A percentile compares a stretch with the other conserved stretches of the same genome.
Conservation (phyloP, 2,113 vertebrate genomes). For the Brachypteracias leptosomus region DNA sequence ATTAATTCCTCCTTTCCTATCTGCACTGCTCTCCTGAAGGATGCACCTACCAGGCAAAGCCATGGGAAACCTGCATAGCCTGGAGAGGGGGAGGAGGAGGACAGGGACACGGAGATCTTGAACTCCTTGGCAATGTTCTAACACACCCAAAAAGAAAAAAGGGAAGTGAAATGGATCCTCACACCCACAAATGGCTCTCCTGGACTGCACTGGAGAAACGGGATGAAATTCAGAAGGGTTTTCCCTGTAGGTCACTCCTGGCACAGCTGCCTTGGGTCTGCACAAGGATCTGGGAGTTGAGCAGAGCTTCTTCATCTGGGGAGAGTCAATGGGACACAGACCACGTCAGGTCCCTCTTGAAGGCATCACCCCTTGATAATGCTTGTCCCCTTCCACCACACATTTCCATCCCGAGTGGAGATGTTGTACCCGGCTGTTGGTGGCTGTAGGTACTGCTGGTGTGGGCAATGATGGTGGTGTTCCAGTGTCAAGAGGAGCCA, state of each 20-base stretch:
- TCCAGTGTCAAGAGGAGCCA: neutral
- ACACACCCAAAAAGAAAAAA: neutral
- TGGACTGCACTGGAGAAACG: neutral
- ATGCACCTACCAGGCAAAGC: neutral
- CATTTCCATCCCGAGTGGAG: neutral
- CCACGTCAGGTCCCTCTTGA: neutral
- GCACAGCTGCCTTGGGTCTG: neutral
- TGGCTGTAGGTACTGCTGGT: neutral
- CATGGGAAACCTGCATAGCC: neutral
- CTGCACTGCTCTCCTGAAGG: neutral
- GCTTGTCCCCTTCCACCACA: neutral
- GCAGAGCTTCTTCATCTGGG: neutral
- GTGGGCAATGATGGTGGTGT: fast-evolving
- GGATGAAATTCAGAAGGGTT: neutral
- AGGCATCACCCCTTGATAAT: neutral
- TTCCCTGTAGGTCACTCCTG: neutral
- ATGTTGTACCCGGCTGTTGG: fast-evolving
- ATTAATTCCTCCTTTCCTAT: neutral
- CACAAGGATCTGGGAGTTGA: neutral
- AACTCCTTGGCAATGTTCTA: neutral
- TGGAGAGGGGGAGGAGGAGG: neutral
- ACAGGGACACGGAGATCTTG: neutral
- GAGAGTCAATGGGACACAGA: neutral
- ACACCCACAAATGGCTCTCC: fast-evolving
- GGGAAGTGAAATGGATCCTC: fast-evolving